Evolutionary conservation across 1,140 invertebrate genomes (phyloP), one percentile per base, ranked within the genome.

Genomic region (Thaumatotibia leucotreta): DNA sequence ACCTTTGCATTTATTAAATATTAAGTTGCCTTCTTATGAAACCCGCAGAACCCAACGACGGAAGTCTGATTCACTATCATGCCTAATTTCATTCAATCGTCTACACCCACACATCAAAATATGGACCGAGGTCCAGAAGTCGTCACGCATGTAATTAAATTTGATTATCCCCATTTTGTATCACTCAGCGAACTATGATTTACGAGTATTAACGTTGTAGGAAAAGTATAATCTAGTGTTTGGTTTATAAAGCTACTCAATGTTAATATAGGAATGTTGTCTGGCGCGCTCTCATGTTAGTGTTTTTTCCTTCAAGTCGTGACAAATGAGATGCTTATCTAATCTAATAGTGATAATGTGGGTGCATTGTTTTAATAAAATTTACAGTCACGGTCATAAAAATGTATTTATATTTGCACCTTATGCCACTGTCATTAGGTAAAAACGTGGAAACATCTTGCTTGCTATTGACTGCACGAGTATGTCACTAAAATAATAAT

Each of bases 201-300:
- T n/a, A n/a, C n/a, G n/a, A n/a, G n/a, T 58, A 58, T 31, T 27
- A 14, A 27, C 29, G 23, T 52, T 22, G 50, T 58, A 29, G 17
- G 20, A 58, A 58, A 58, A 58, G 24, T 58, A 27, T 58, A 58
- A 58, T 58, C 29, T n/a, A n/a, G n/a, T 58, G 27, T 58, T 27
- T 27, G 52, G 52, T 14, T 39, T 20, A 17, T 45, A 45, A 33
- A 17, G 52, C 52, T 27, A 29, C 52, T n/a, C n/a, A n/a, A n/a
- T n/a, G 39, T 45, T n/a, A n/a, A 20, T 45, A 17, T n/a, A 11
- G 52, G 52, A 58, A 58, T 58, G 52, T 24, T 27, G 52, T 27
- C 14, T 27, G 52, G 29, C 23, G 14, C 39, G 39, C 9, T 45
- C 11, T 58, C 24, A 58, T 29, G 23, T 27, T 58, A n/a, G n/a